phyloP scores from a whole-genome alignment of 2,797 vertebrate species.

The Urocyon cinereoargenteus region DNA sequence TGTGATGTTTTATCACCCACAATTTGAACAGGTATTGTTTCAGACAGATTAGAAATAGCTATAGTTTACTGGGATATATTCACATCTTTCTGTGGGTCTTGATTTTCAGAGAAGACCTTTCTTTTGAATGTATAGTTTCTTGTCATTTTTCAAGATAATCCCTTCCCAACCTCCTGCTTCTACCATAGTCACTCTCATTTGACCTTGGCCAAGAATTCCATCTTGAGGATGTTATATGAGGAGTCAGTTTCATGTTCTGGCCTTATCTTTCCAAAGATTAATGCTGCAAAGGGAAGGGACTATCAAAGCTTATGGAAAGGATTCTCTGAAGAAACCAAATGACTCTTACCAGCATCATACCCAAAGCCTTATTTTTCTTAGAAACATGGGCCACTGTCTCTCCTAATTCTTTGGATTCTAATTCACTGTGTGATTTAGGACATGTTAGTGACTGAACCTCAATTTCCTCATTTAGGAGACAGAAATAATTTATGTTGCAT shows the following conservation, averaged over 20 bases:
- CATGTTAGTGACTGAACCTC: background rate
- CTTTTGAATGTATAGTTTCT: background rate
- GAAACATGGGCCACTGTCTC: background rate
- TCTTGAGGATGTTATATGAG: background rate
- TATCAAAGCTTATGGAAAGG: background rate
- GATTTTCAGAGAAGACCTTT: background rate
- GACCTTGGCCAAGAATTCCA: background rate
- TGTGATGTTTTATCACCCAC: background rate
- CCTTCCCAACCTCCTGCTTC: background rate
- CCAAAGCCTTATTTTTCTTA: background rate
- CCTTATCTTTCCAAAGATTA: background rate
- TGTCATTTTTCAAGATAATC: background rate
- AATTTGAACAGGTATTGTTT: background rate
- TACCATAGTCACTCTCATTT: background rate
- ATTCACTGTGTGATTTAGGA: background rate
- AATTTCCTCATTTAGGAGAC: background rate
- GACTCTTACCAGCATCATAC: background rate
- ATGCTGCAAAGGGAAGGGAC: background rate
- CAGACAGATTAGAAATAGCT: background rate
- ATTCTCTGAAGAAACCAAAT: slow-evolving; percentile 21
- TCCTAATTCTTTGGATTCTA: background rate
- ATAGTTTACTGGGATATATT: background rate
- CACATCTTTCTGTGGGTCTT: background rate
- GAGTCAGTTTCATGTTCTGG: background rate
- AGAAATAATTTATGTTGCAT: background rate